Evolutionary conservation across 2,113 vertebrate genomes (phyloP), one percentile per base, ranked within the genome.

Genomic region (Heterotilapia buettikoferi): DNA sequence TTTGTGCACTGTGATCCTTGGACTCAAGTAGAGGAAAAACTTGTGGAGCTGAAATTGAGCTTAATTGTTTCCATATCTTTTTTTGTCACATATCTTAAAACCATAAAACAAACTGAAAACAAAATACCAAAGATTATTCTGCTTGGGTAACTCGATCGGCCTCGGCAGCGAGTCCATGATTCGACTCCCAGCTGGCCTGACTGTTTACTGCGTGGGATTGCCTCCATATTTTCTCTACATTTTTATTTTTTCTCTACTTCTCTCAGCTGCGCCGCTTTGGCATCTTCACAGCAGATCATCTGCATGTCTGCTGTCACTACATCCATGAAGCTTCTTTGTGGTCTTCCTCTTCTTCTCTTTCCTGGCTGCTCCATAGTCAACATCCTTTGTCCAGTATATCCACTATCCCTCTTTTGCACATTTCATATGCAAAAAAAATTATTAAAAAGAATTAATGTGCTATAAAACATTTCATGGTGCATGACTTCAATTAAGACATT

Each of bases 51-150:
- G 38, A 26, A 45, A 24, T 26, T 71, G 38, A 24, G 7, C 12
- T 24, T 43, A 43, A 43, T 6, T 71, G 66, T 21, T 71, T 24
- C 38, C 66, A 1, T 71, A 71, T 43, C 63, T 40, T 16, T 43
- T 47, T 71, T 40, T 71, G 7, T 45, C 66, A 71, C 2, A 71
- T 43, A 45, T 45, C 66, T 71, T 71, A 26, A 71, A 71, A 71
- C 38, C 66, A 45, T 43, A 43, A 43, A 26, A 43, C 12, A 38
- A 66, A 38, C 31, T 40, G 61, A 68, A 68, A 68, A 68, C 13
- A 71, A 43, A 43, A 43, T 71, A 9, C 12, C n/a, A 71, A 43
- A 71, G 38, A 71, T 24, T 71, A 40, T 40, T 71, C 36, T 71
- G 36, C 36, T 40, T 40, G 63, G 63, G 36, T 40, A 40, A 71